These are phyloP conservation scores for Mus spretus DNA, from an alignment of 2,797 vertebrate genomes.

Conservation along the genomic window DNA sequence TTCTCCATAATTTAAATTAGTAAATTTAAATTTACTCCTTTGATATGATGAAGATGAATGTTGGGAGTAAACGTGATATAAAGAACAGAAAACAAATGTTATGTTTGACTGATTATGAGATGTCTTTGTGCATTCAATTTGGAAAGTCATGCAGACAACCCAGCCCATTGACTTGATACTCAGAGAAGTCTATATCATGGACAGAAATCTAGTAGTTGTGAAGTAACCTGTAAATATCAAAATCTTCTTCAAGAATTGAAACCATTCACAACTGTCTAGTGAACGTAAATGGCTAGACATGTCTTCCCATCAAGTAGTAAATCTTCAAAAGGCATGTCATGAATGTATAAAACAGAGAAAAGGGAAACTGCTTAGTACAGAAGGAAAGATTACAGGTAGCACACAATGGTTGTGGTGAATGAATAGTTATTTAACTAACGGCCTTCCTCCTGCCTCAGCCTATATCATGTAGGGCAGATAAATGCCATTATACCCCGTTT, in stretches of 20 bases:
- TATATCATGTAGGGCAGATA: not conserved
- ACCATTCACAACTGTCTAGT: not conserved
- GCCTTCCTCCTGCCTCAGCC: not conserved
- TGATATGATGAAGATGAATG: not conserved
- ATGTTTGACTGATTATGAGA: not conserved
- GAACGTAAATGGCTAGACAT: not conserved
- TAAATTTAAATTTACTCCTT: not conserved
- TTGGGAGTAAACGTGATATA: not conserved
- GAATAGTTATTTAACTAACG: not conserved
- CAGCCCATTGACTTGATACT: not conserved
- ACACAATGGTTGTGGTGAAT: not conserved
- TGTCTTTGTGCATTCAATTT: not conserved
- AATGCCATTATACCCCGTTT: not conserved
- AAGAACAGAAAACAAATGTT: not conserved
- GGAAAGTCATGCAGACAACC: not conserved
- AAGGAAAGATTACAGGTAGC: not conserved
- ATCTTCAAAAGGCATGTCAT: not conserved
- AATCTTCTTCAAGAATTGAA: not conserved
- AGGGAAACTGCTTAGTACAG: not conserved
- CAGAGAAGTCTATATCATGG: not conserved
- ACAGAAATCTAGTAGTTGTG: not conserved
- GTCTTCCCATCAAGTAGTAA: not conserved
- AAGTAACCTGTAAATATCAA: not conserved
- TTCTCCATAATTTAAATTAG: not conserved
- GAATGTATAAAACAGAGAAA: not conserved